Evolutionary conservation across 2,797 vertebrate genomes (phyloP), one percentile per base, ranked within the genome.

Genomic region (Sebastes hubbsi): DNA sequence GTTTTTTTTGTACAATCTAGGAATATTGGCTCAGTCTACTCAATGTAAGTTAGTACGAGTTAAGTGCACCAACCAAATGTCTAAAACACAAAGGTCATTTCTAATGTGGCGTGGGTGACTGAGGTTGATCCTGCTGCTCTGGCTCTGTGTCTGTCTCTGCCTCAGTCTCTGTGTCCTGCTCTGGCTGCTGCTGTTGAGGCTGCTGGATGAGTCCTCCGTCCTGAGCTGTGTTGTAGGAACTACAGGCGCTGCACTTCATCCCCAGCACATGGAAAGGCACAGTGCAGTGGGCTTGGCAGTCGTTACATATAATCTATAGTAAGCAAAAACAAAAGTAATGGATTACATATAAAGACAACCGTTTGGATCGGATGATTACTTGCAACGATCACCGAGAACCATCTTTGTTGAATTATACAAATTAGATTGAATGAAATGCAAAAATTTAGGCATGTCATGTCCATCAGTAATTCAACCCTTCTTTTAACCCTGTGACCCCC

Each of bases 141-240:
- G 88, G 66, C 72, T 93, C 91, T 0, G 60, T 77, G 70, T 91
- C 83, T 1, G 69, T 72, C 22, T 83, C 88, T n/a, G 62, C 36
- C 29, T 90, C 86, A 2, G 59, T 79, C 63, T 86, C 87, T 13
- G 69, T 22, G 27, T 60, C 25, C 10, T 55, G 34, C 49, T 55
- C 65, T 52, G 64, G 18, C n/a, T 55, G 16, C 22, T 30, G 64
- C 6, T 29, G 59, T 14, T 77, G 89, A 62, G 88, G 84, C 65
- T 87, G 59, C 52, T 92, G 36, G 60, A 95, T 93, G 71, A 95
- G 92, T 25, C 95, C 95, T 30, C 97, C 96, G 1, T 97, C 96
- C 87, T 98, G 97, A 1, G 97, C 95, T 0, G 98, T 99, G 90
- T 99, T 99, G 87, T 99, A 99, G 0, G 98, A 99, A 3, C 96